Evolutionary conservation across 2,888 invertebrate genomes (phyloP).

Genomic region (Cerastis rubricosa): DNA sequence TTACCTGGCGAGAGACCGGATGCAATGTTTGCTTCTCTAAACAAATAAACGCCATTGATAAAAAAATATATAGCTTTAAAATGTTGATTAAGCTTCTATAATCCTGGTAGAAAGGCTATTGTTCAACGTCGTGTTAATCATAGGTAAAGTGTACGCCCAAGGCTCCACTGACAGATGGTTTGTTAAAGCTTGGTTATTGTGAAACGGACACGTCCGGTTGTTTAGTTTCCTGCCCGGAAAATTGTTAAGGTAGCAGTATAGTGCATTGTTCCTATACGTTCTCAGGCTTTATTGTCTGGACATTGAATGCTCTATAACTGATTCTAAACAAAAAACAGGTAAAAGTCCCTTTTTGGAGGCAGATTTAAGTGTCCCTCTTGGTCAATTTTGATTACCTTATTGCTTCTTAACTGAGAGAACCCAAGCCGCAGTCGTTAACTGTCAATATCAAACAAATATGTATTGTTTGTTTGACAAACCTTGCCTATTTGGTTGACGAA

Average conservation of each 20-base stretch:
- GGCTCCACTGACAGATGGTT: background rate
- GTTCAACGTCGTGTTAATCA: conserved; percentile 24
- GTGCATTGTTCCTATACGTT: background rate
- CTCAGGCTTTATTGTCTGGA: background rate
- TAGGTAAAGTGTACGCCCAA: conserved; percentile 22
- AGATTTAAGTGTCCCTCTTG: background rate
- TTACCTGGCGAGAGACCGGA: conserved; percentile 78
- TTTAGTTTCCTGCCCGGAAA: conserved; percentile 28
- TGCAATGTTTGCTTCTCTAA: conserved; percentile 69
- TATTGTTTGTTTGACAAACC: conserved; percentile 18
- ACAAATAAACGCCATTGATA: conserved; percentile 31
- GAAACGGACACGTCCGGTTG: conserved; percentile 19
- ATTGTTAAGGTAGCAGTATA: background rate
- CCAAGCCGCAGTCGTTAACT: background rate
- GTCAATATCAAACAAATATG: background rate
- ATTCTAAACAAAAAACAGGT: background rate
- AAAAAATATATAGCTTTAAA: conserved; percentile 20
- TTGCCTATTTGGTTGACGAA: conserved; percentile 29
- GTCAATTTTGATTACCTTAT: background rate
- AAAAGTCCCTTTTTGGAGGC: background rate
- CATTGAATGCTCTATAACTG: background rate
- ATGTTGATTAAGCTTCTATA: background rate
- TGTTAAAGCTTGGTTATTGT: conserved; percentile 15
- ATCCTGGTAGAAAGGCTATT: conserved; percentile 18
- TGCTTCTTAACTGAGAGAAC: background rate